Evolutionary conservation across 2,888 invertebrate genomes (phyloP), one percentile per base, ranked within the genome.

Genomic region (Cosmorhoe ocellata): DNA sequence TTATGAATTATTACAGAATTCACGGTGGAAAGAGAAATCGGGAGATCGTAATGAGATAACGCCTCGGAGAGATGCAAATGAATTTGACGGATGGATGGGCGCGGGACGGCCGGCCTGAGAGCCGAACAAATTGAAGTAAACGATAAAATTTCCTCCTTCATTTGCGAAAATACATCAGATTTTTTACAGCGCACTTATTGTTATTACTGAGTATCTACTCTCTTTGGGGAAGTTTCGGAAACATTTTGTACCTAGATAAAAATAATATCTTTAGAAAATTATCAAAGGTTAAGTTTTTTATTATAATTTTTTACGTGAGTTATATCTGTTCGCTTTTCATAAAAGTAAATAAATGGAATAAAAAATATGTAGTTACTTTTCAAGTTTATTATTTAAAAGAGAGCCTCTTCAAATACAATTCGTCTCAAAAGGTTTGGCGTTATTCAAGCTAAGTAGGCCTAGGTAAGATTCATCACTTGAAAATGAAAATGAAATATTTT

Each of bases 11-110:
- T 75, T 72, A 69, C 63, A 58, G 60, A 68, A 63, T 69, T 69
- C 61, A 62, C 65, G 59, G 65, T 56, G 60, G 60, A 59, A 61
- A 61, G 66, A 67, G 65, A 58, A 79, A 78, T 79, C 73, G 66
- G 69, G 65, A 77, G 76, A 71, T 74, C 68, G 71, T 81, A 84
- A 84, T 79, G 71, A 82, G 81, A 76, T 81, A 79, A 81, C 79
- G 77, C 75, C 67, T 71, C 67, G 66, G 61, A 66, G 74, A 72
- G 76, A 84, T 81, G 84, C 83, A 84, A 85, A 85, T 82, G 76
- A 80, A 78, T 83, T 83, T 74, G 71, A 66, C 66, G 71, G 69
- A 64, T 66, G 67, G 69, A 63, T 69, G 70, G 65, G 59, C 63
- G 55, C 65, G 59, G 66, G 66, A 61, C 61, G 61, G 62, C 54